Percentiles rank a stretch among this genome's conserved stretches.
Conservation (phyloP, 2,113 vertebrate genomes). For the Myodes glareolus region DNA sequence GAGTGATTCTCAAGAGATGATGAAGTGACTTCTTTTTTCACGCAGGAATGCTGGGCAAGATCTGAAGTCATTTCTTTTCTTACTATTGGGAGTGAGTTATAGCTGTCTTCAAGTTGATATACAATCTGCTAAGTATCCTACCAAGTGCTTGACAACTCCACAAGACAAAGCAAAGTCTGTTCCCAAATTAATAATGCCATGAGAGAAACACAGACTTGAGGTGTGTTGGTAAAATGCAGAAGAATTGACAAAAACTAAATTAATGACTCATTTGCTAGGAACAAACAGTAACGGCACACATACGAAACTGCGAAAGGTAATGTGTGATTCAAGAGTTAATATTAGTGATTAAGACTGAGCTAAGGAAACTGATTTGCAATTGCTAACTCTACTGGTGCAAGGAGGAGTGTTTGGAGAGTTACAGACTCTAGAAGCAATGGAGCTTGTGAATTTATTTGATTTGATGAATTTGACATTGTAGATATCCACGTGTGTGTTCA, state of each 20-base stretch:
- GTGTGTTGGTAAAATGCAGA: background rate
- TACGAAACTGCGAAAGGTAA: background rate
- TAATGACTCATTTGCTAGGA: background rate
- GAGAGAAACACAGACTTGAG: background rate
- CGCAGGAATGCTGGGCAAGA: background rate
- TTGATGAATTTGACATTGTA: background rate
- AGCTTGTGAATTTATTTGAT: background rate
- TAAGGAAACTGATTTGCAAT: background rate
- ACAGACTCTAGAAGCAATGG: too few species aligned
- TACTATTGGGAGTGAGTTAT: rapidly evolving
- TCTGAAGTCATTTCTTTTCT: background rate
- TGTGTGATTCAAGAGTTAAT: background rate
- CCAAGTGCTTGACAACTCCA: background rate
- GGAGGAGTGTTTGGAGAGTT: background rate
- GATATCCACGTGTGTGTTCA: background rate
- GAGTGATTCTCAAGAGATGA: background rate
- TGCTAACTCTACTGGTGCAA: too few species aligned
- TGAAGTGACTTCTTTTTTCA: background rate
- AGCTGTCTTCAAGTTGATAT: background rate
- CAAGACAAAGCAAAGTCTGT: background rate
- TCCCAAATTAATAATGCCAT: background rate
- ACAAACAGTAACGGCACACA: background rate
- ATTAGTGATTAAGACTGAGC: background rate
- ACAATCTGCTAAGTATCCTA: background rate
- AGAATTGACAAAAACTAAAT: background rate